Conservation (phyloP, 2,797 vertebrate genomes). For the Thalassophryne amazonica region DNA sequence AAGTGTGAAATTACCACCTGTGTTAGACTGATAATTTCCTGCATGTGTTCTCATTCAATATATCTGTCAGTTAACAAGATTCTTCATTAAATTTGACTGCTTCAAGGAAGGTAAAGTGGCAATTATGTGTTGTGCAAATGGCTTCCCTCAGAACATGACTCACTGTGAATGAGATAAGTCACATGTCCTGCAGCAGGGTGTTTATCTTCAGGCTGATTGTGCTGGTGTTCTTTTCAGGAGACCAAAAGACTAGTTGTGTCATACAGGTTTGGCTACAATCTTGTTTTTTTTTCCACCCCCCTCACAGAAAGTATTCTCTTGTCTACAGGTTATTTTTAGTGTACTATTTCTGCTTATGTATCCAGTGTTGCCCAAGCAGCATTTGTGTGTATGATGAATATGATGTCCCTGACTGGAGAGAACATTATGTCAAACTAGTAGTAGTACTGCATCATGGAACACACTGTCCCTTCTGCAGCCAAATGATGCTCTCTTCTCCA, state of each 20-base stretch:
- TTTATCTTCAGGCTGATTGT: conserved; percentile 35
- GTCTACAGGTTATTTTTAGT: conserved; percentile 24
- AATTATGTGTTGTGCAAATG: conserved; percentile 63
- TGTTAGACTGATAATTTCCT: conserved; percentile 18
- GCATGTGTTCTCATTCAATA: conserved; percentile 36
- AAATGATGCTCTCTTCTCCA: conserved; percentile 20
- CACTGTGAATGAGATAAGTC: conserved; percentile 69
- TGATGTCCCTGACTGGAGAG: conserved; percentile 34
- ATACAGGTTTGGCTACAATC: not conserved
- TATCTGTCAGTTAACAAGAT: conserved; percentile 34
- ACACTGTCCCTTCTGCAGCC: conserved; percentile 31
- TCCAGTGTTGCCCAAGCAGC: conserved; percentile 29
- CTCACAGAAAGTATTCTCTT: not conserved
- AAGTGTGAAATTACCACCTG: conserved; percentile 1
- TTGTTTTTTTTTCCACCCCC: not conserved
- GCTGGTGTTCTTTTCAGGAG: conserved; percentile 4
- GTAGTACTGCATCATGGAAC: conserved; percentile 12
- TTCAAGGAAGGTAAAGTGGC: conserved; percentile 21
- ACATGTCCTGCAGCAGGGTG: conserved; percentile 43
- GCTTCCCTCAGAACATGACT: conserved; percentile 66
- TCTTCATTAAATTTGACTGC: conserved; percentile 24
- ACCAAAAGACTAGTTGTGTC: not conserved
- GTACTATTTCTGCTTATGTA: conserved; percentile 5
- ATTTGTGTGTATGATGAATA: conserved; percentile 35
- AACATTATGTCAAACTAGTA: conserved; percentile 19